Evolutionary conservation across 2,797 vertebrate species (phyloP), one percentile per base, ranked within the genome.

Genomic region (Cottoperca gobio): DNA sequence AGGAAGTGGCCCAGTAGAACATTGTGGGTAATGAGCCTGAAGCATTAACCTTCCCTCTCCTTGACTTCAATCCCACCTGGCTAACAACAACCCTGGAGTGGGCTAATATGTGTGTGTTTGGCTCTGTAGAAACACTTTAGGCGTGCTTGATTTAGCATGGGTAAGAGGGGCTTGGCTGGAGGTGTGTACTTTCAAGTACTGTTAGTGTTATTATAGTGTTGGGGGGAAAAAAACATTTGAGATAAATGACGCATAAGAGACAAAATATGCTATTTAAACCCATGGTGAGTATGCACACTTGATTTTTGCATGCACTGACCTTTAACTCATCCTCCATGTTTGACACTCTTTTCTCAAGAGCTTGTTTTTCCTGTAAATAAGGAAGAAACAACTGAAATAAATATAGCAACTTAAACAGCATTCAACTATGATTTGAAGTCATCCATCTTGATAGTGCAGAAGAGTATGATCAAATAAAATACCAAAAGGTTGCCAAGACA

Each of bases 251-350:
- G 45, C 46, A 49, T 11, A 26, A 58, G 40, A 76, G 66, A 45
- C n/a, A 43, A 57, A 80, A 58, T 54, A 73, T 68, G 54, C 42
- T 4, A 39, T 63, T 61, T 61, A 81, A 83, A 73, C 26, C 39
- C 67, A 60, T 12, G 4, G 19, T 65, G 59, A 49, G 16, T 67
- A 5, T 42, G 55, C 14, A 52, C 10, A 14, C 19, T 46, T 46
- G 60, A 2, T 31, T 48, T 70, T 70, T 67, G 37, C 48, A 50
- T n/a, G 21, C 21, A 86, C 91, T 92, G 96, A 99, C 98, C 97
- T 99, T 99, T 91, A 99, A 85, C 76, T 99, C 98, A 70, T 97
- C 97, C 70, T 99, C 97, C 98, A 99, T 99, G 89, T 97, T 96
- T 1, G 97, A 97, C 82, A 99, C 97, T 87, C 93, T 97, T 89